Evolutionary conservation across 2,797 vertebrate genomes (phyloP).

Genomic region (Pteropus rufus): DNA sequence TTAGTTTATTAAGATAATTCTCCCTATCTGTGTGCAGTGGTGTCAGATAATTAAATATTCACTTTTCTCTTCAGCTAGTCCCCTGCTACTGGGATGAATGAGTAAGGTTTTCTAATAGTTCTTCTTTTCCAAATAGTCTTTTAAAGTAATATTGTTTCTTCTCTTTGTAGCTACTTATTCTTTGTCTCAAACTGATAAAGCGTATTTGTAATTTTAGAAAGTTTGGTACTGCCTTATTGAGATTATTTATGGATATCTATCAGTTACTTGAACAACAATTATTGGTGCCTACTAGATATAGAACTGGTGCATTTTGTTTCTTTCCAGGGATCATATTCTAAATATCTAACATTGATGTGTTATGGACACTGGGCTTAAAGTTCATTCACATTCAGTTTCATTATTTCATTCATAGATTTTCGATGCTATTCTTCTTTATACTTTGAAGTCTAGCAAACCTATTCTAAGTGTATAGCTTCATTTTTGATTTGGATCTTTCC

Average conservation of each 20-base stretch:
- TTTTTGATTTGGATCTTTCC: background rate
- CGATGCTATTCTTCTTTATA: background rate
- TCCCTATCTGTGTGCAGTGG: rapidly evolving
- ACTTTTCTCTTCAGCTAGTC: background rate
- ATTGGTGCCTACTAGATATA: background rate
- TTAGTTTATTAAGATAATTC: background rate
- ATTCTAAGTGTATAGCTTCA: background rate
- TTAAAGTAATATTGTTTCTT: background rate
- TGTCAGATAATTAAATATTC: background rate
- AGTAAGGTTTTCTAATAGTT: background rate
- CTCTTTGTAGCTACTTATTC: background rate
- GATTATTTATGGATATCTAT: background rate
- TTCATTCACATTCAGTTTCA: background rate
- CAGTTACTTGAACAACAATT: background rate
- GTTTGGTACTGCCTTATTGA: background rate
- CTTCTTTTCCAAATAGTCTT: background rate
- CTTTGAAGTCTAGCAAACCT: background rate
- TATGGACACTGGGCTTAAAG: background rate
- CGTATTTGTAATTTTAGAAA: background rate
- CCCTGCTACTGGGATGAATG: background rate
- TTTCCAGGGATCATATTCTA: background rate
- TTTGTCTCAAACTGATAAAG: background rate
- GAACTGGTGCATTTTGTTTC: background rate
- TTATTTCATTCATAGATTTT: background rate
- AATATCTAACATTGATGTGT: background rate